Base-by-base conservation (phyloP, 92 coral and sea anemone species). In the Bergia sp. region DNA sequence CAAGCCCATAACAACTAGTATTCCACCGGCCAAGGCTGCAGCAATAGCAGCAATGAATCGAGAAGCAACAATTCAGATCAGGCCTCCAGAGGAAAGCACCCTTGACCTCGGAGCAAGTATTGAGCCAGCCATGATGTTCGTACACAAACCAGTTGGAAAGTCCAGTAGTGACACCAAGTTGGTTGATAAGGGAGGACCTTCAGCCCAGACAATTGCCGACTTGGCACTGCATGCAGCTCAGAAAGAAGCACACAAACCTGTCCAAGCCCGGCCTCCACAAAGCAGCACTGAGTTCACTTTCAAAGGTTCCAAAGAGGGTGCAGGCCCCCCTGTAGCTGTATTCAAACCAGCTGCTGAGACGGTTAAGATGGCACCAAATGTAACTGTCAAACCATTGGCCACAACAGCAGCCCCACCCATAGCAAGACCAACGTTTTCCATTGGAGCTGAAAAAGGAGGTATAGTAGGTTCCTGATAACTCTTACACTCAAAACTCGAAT, bases 231-330 rank as follows among this genome's bases (percentile, higher is more conserved):
- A 37, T 6, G 79, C 67, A 20, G 87, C 87, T 45, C 79, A 84
- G 49, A 37, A 84, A 6, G 87, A 84, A 23, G 87, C 87, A 44
- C 75, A 71, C 44, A 44, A 84, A 50, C 79, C 79, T 0, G 42
- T 37, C 8, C 23, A 21, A 29, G 43, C 65, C 40, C 77, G 67
- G 16, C 79, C 87, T 23, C 87, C 79, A 53, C 87, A 84, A 16
- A 84, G 87, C 78, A 84, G 87, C 65, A 84, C 87, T 43, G 87
- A 84, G 55, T 84, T 84, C 43, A 84, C 87, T 20, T 43, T 84
- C 10, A 84, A 84, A 71, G 79, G 87, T 12, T 71, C 87, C 43
- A 75, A 16, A 29, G 79, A 72, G 47, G 77, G 87, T 7, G 20
- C 57, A 36, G 29, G 42, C 9, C 87, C 79, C 9, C 78, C 78